phyloP scores from a whole-genome alignment of 1,140 invertebrate species.

The Eufriesea mexicana region DNA sequence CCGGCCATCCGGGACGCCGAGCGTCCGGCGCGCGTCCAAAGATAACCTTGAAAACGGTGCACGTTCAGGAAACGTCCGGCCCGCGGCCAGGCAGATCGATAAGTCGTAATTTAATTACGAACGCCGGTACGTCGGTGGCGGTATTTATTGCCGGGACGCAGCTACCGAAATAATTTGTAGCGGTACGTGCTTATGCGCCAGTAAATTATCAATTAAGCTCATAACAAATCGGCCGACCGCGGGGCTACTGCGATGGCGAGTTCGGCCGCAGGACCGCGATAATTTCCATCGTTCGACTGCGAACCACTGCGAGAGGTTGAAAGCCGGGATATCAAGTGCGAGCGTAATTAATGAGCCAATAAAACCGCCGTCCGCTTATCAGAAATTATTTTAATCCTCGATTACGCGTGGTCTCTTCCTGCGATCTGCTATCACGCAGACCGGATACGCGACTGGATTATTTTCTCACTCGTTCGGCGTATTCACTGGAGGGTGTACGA shows the following conservation, averaged over 20 bases:
- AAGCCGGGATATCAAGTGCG: slow-evolving; percentile 29
- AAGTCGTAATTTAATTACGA: slow-evolving; percentile 61
- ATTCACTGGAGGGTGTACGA: neutral
- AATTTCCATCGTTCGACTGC: slow-evolving; percentile 15
- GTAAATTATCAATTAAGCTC: slow-evolving; percentile 61
- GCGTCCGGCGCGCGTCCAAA: neutral
- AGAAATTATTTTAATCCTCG: slow-evolving; percentile 56
- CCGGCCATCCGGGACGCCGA: no score
- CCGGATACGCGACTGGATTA: neutral
- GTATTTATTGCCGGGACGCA: slow-evolving; percentile 40
- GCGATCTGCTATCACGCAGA: neutral
- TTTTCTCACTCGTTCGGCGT: neutral
- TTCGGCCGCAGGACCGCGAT: neutral
- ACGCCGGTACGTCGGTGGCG: slow-evolving; percentile 16
- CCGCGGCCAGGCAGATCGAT: slow-evolving; percentile 48
- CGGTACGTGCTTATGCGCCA: slow-evolving; percentile 20
- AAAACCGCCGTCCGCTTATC: slow-evolving; percentile 36
- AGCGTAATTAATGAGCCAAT: slow-evolving; percentile 50
- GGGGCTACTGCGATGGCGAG: neutral
- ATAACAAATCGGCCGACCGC: slow-evolving; percentile 49
- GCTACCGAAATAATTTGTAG: slow-evolving; percentile 53
- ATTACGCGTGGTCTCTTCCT: slow-evolving; percentile 31
- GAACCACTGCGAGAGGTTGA: neutral
- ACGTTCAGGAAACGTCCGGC: neutral
- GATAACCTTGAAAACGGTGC: slow-evolving; percentile 10